Percentiles rank a stretch among this genome's conserved stretches.
These are phyloP conservation scores for Alexandromys fortis DNA, from an alignment of 2,113 vertebrate genomes.

Conservation along the genomic window DNA sequence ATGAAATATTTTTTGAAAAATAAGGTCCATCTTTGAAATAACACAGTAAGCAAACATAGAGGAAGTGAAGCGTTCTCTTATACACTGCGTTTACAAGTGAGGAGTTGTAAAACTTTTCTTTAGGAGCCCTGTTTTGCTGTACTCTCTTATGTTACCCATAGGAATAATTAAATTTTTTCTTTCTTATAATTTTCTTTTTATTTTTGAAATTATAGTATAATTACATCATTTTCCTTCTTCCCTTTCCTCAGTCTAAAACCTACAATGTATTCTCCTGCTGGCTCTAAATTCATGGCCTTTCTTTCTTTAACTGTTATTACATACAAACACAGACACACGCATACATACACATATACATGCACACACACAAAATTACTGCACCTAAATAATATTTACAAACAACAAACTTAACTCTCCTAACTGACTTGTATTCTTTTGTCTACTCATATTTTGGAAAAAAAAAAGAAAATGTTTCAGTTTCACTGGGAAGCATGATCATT, in stretches of 20 bases:
- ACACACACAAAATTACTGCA: not conserved
- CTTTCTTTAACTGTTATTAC: not conserved
- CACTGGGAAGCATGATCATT: not conserved
- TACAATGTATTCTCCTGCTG: not conserved
- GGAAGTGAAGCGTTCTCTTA: accelerated
- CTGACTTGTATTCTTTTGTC: not conserved
- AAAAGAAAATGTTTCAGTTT: not conserved
- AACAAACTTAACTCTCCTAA: not conserved
- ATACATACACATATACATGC: not conserved
- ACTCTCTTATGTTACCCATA: not conserved
- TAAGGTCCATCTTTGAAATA: not conserved
- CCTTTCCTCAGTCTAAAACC: not conserved
- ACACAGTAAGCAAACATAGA: not conserved
- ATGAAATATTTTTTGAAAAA: not conserved
- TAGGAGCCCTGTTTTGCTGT: not conserved
- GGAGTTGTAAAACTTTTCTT: not conserved
- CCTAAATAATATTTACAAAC: not conserved
- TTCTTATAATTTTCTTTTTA: not conserved
- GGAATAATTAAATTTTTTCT: not conserved
- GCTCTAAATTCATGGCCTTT: not conserved
- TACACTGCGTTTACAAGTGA: not conserved
- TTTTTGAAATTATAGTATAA: no score
- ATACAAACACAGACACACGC: not conserved
- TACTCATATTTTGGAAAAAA: no score
- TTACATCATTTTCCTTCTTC: not conserved